These are phyloP conservation scores for Schmidtea mediterranea DNA, from an alignment of 1,140 invertebrate genomes.

Conservation along the genomic window DNA sequence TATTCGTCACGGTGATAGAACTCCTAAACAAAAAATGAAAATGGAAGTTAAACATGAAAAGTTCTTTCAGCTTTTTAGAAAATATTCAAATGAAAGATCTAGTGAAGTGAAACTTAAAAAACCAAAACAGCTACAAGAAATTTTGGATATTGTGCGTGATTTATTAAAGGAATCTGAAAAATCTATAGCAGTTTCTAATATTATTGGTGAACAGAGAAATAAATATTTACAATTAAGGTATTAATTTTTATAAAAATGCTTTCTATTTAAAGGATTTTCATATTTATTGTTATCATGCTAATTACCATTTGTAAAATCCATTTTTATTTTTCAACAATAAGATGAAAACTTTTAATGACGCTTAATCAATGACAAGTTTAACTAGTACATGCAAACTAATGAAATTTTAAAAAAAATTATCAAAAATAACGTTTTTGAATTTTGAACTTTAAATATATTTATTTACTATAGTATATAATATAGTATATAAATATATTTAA, in stretches of 20 bases:
- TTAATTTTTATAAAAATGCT: not conserved
- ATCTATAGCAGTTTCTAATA: conserved; percentile 17
- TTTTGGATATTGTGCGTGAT: conserved; percentile 67
- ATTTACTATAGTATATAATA: too few relatives aligned
- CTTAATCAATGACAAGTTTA: too few relatives aligned
- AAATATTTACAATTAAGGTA: conserved; percentile 62
- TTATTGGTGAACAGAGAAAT: conserved; percentile 56
- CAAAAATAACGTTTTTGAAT: too few relatives aligned
- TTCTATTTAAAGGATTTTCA: too few relatives aligned
- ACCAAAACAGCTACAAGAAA: conserved; percentile 64
- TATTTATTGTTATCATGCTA: too few relatives aligned
- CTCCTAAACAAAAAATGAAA: conserved; percentile 59
- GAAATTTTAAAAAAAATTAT: too few relatives aligned
- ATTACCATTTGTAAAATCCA: too few relatives aligned
- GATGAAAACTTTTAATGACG: too few relatives aligned
- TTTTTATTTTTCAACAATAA: too few relatives aligned
- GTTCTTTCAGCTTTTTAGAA: conserved; percentile 93
- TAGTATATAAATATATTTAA: too few relatives aligned
- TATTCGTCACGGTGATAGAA: conserved; percentile 85
- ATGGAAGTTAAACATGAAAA: conserved; percentile 93
- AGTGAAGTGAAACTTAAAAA: conserved; percentile 88
- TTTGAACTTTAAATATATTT: too few relatives aligned
- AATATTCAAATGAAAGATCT: conserved; percentile 75
- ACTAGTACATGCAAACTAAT: too few relatives aligned
- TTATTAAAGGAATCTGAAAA: conserved; percentile 39